Base-by-base conservation (phyloP, 2,888 invertebrate genomes). In the Autographa pulchrina region DNA sequence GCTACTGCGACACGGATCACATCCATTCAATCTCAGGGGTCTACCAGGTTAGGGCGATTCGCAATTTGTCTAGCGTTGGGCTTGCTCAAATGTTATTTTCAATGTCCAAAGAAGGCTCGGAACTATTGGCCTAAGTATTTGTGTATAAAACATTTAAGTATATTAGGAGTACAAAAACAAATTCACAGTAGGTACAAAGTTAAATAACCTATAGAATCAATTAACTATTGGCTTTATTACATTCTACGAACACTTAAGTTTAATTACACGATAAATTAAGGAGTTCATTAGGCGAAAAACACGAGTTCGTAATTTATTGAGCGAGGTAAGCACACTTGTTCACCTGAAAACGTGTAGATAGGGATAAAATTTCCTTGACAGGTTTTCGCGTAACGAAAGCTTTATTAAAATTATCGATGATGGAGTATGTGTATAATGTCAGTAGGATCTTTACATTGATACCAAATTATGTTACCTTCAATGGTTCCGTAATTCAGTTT, bases 211-310 rank as follows among this genome's bases (percentile, higher is more conserved):
- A 72, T 80, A 48, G 67, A 72, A 75, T 74, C 70, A 72, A 76
- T 81, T 79, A 75, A 70, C 65, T 52, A 69, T 70, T 56, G 64
- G 59, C 64, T 77, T 65, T 64, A 75, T 71, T 60, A 74, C 72
- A 58, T 62, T 66, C 65, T 65, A 72, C 61, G 63, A 25, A 70
- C 82, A 83, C 75, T 82, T 77, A 83, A 52, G 62, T 74, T 78
- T 83, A 86, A 85, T 81, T 80, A 80, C 75, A 72, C 75, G 63
- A 81, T 85, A 81, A 84, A 83, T 85, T 77, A 68, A 72, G 70
- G 65, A 65, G 69, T 73, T 80, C 68, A 74, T 83, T 82, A 81
- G 74, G 75, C 65, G 74, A 71, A 67, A 56, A 77, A 70, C 72
- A 75, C 77, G 66, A 69, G 70, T 75, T 73, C 20, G 70, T 54